phyloP scores from a whole-genome alignment of 2,797 vertebrate genomes.

The Percopsis omiscomaycus region DNA sequence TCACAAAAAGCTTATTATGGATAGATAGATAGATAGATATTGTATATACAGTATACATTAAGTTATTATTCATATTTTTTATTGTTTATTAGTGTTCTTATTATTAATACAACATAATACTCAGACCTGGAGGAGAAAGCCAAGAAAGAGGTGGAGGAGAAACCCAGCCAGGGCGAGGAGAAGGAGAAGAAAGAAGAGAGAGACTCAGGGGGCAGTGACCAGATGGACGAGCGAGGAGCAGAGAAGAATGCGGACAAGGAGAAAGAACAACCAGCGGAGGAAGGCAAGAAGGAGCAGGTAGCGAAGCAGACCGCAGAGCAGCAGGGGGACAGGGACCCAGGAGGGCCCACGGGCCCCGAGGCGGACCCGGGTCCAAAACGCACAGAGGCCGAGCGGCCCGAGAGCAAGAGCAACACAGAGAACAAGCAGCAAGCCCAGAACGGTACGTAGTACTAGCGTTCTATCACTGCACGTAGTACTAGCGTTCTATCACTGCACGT shows the following conservation, averaged over 20 bases:
- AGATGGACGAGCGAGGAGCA: slow-evolving; percentile 4
- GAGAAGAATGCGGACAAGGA: slow-evolving; percentile 9
- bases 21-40: too few species aligned
- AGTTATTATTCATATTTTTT: neutral
- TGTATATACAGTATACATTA: neutral
- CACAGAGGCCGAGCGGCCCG: slow-evolving; percentile 26
- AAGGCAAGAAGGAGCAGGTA: slow-evolving; percentile 38
- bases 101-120: neutral
- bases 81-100: too few species aligned
- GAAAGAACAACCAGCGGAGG: slow-evolving; percentile 17
- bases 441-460: slow-evolving; percentile 59
- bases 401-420: slow-evolving; percentile 48
- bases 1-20: too few species aligned
- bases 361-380: slow-evolving; percentile 3
- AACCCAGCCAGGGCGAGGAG: slow-evolving; percentile 52
- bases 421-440: slow-evolving; percentile 69
- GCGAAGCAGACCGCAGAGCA: slow-evolving; percentile 62
- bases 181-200: slow-evolving; percentile 56
- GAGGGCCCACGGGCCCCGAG: neutral
- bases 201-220: neutral
- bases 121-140: slow-evolving; percentile 79
- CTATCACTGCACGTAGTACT: too few species aligned
- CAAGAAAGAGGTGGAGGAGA: slow-evolving; percentile 76
- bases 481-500: too few species aligned
- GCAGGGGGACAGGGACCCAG: slow-evolving; percentile 38